Evolutionary conservation across 1,140 invertebrate species (phyloP).

Genomic region (Calephelis virginiensis): DNA sequence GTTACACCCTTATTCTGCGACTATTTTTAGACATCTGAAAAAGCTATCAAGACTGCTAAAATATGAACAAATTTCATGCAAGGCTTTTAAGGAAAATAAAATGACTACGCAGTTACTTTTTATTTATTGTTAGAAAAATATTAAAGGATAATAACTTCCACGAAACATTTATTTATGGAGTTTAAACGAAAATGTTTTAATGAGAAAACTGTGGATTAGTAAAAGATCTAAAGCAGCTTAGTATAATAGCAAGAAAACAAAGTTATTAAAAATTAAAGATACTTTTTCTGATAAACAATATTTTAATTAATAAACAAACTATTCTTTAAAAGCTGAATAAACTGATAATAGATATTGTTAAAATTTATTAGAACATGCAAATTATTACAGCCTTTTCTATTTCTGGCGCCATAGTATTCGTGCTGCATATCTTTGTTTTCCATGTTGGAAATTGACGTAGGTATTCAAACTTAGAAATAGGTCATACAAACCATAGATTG

Average conservation of each 20-base stretch:
- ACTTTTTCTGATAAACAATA: no score
- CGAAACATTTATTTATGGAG: constrained; percentile 8
- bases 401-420: no score
- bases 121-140: constrained; percentile 18
- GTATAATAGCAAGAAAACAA: neutral
- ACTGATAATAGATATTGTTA: no score
- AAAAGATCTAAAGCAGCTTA: neutral
- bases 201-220: neutral
- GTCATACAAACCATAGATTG: no score
- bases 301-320: no score
- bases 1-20: constrained; percentile 31
- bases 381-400: no score
- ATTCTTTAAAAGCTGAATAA: no score
- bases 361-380: no score
- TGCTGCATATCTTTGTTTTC: no score
- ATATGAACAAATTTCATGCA: constrained; percentile 23
- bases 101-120: constrained; percentile 15
- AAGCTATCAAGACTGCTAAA: constrained; percentile 32
- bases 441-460: no score
- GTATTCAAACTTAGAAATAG: no score
- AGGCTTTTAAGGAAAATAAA: constrained; percentile 12
- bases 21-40: constrained; percentile 51
- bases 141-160: constrained; percentile 6
- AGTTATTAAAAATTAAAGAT: no score
- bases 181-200: neutral